phyloP scores from a whole-genome alignment of 92 coral and sea anemone genomes.

The Palythoa caribaeorum region DNA sequence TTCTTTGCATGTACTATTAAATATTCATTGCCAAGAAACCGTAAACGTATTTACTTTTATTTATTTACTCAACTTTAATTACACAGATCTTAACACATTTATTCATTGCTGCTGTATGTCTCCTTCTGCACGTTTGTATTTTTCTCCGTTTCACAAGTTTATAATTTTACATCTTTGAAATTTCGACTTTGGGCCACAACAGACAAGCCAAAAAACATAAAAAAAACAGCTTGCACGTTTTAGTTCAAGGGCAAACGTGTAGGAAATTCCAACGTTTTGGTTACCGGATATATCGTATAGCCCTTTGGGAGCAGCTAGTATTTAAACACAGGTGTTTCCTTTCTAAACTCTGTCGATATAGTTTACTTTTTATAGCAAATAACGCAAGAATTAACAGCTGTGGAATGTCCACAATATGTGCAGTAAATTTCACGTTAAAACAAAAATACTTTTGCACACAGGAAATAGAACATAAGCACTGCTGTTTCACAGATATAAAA shows the following conservation, averaged over 20 bases:
- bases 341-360: not conserved
- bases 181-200: too few relatives aligned
- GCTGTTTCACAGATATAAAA: not conserved
- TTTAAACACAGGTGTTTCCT: not conserved
- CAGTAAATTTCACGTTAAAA: not conserved
- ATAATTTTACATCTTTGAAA: too few relatives aligned
- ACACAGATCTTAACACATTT: too few relatives aligned
- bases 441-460: not conserved
- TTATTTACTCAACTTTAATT: too few relatives aligned
- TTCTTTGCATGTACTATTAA: too few relatives aligned
- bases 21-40: too few relatives aligned
- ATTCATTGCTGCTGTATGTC: too few relatives aligned
- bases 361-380: not conserved
- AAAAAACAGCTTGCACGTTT: constrained; percentile 5
- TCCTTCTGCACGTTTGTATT: too few relatives aligned
- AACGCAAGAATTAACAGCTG: constrained; percentile 23
- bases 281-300: not conserved
- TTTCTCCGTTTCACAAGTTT: too few relatives aligned
- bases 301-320: not conserved
- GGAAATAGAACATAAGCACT: not conserved
- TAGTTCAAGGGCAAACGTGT: not conserved
- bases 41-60: too few relatives aligned
- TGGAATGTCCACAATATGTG: not conserved
- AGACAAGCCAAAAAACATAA: too few relatives aligned
- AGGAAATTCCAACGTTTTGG: not conserved